phyloP scores from a whole-genome alignment of 2,797 vertebrate species.

The Carcharodon carcharias region DNA sequence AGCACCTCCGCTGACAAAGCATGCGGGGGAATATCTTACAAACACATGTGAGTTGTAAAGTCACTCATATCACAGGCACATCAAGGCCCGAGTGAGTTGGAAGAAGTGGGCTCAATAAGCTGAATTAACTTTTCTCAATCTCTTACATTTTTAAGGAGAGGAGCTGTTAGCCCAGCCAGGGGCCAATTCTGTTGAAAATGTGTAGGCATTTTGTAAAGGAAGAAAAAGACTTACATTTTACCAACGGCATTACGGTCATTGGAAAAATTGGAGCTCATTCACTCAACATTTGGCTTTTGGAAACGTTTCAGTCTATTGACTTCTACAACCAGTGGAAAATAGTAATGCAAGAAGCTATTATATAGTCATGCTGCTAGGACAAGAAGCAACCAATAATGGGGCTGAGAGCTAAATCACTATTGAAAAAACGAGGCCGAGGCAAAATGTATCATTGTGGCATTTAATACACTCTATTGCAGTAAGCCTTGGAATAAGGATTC shows the following conservation, averaged over 20 bases:
- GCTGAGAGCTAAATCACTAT: neutral
- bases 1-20: neutral
- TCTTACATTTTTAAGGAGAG: neutral
- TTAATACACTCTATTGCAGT: neutral
- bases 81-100: neutral
- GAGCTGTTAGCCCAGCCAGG: neutral
- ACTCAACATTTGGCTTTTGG: neutral
- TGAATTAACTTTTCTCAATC: neutral
- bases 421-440: neutral
- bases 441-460: neutral
- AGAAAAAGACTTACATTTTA: no score
- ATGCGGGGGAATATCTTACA: neutral
- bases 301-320: neutral
- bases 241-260: neutral
- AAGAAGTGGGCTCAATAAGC: neutral
- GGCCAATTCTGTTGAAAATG: neutral
- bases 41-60: neutral
- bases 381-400: neutral
- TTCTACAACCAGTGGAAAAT: neutral
- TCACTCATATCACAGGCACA: neutral
- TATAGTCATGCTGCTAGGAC: neutral
- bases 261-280: neutral
- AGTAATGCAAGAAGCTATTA: no score
- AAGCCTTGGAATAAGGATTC: neutral
- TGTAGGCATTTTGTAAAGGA: neutral